Percentiles rank a stretch among this genome's conserved stretches.
These are phyloP conservation scores for Hucho hucho DNA, from an alignment of 2,113 vertebrate genomes.

Conservation along the genomic window DNA sequence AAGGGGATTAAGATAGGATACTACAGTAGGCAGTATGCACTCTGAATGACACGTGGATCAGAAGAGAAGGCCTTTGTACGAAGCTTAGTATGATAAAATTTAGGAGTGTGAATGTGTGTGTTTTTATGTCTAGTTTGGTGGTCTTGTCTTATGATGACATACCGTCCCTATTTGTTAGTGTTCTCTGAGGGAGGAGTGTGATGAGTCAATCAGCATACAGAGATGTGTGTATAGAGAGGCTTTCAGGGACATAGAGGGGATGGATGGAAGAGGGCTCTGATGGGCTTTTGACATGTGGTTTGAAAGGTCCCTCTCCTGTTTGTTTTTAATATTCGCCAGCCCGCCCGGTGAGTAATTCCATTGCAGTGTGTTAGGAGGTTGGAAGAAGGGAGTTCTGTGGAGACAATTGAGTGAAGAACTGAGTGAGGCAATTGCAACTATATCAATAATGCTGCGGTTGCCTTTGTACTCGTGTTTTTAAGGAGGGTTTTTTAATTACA, in stretches of 20 bases:
- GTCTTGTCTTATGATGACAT: neutral
- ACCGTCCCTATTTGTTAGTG: neutral
- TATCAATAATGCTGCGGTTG: neutral
- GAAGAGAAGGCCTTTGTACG: too few relatives aligned
- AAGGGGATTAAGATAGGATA: neutral
- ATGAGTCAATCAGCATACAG: neutral
- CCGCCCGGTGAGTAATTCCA: constrained; percentile 23
- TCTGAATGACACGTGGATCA: neutral
- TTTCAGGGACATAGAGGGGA: constrained; percentile 18
- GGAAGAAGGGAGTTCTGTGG: neutral
- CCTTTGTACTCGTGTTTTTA: neutral
- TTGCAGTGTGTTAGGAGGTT: constrained; percentile 2
- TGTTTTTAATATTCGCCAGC: constrained; percentile 76
- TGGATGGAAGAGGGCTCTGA: constrained; percentile 10
- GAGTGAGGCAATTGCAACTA: too few relatives aligned
- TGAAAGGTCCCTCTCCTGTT: constrained; percentile 72
- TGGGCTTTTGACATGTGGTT: constrained; percentile 64
- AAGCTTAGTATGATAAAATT: neutral
- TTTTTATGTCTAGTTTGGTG: neutral
- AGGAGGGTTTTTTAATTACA: too few relatives aligned
- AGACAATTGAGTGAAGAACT: too few relatives aligned
- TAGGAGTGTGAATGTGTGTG: neutral
- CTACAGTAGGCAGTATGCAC: neutral
- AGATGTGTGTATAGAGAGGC: constrained; percentile 14
- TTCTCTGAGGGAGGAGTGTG: neutral